A percentile compares a stretch with the other conserved stretches of the same genome.
These are phyloP conservation scores for Latrodectus hesperus DNA, from an alignment of 2,888 invertebrate species.

Conservation along the genomic window DNA sequence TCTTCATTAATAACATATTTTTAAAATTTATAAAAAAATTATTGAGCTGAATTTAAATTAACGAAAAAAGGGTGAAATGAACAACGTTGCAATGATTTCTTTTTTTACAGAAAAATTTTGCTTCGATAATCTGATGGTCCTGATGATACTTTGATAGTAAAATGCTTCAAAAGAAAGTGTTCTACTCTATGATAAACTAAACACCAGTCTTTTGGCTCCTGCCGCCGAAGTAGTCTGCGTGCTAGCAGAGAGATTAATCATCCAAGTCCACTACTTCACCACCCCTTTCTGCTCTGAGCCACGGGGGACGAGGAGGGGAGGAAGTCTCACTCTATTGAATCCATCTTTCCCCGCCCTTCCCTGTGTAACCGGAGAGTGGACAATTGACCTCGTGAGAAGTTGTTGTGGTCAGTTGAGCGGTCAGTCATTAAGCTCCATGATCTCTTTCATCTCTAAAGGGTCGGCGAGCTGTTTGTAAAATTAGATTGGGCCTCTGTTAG, in stretches of 20 bases:
- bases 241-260: background rate
- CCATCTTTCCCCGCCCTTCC: slow-evolving; percentile 4
- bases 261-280: background rate
- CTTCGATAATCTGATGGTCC: no score
- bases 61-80: no score
- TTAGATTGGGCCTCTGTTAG: slow-evolving; percentile 33
- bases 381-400: background rate
- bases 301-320: background rate
- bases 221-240: background rate
- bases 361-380: slow-evolving; percentile 5
- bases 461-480: slow-evolving; percentile 54
- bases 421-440: slow-evolving; percentile 54
- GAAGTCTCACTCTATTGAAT: background rate
- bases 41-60: no score
- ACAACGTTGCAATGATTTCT: no score
- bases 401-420: slow-evolving; percentile 24
- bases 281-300: slow-evolving; percentile 23
- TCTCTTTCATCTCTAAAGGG: slow-evolving; percentile 6
- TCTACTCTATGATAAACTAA: no score
- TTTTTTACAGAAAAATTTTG: no score
- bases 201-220: no score
- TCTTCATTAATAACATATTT: no score
- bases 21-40: no score
- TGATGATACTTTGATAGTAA: no score
- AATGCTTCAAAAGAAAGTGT: no score